These are phyloP conservation scores for Tetranychus truncatus DNA, from an alignment of 2,888 invertebrate species.

Conservation along the genomic window DNA sequence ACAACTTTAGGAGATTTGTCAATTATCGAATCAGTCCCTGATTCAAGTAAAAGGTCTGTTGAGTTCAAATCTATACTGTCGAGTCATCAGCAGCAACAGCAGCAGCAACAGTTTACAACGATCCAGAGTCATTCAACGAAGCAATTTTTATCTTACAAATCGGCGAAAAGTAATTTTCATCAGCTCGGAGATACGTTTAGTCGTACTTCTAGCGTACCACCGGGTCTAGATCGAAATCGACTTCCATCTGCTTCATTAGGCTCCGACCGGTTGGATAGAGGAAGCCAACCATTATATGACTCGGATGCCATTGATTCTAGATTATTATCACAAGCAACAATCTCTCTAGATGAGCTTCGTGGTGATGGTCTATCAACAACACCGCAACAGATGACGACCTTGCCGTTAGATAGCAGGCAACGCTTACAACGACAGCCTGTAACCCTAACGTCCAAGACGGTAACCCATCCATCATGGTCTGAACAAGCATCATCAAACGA, in stretches of 20 bases:
- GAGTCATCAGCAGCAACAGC: not conserved
- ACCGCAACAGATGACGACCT: not conserved
- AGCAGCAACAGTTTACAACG: not conserved
- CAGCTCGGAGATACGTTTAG: not conserved
- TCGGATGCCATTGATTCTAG: not conserved
- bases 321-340: not conserved
- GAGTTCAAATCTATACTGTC: not conserved
- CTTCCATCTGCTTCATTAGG: not conserved
- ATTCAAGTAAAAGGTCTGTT: not conserved
- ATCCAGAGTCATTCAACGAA: not conserved
- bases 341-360: not conserved
- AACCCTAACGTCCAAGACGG: not conserved
- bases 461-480: not conserved
- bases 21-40: not conserved
- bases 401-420: not conserved
- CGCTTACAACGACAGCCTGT: not conserved
- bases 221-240: not conserved
- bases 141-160: not conserved
- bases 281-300: not conserved
- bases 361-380: not conserved
- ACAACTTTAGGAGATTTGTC: not conserved
- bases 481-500: not conserved
- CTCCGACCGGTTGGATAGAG: not conserved
- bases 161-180: not conserved
- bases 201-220: not conserved